Percentiles rank a stretch among this genome's conserved stretches.
phyloP scores from a whole-genome alignment of 2,113 vertebrate species.

The Oenanthe oenanthe region DNA sequence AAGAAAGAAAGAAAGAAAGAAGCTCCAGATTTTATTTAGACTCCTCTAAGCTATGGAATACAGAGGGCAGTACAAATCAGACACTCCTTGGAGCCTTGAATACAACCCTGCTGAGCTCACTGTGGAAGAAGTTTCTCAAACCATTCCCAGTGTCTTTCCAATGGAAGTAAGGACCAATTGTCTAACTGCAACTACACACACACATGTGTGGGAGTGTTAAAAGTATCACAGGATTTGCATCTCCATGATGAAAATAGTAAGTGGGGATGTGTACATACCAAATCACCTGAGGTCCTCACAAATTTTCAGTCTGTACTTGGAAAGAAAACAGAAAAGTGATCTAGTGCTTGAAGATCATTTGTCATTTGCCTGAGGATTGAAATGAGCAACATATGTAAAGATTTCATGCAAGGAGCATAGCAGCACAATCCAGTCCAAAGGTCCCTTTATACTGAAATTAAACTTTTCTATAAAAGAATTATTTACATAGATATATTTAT shows the following conservation, averaged over 20 bases:
- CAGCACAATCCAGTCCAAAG: background rate
- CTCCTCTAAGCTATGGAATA: background rate
- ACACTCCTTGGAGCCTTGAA: rapidly evolving
- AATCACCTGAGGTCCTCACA: background rate
- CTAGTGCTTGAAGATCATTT: background rate
- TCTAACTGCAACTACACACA: background rate
- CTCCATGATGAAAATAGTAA: background rate
- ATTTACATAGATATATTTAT: no score
- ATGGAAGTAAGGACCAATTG: background rate
- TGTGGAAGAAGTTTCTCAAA: background rate
- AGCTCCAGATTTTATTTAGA: background rate
- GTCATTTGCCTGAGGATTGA: background rate
- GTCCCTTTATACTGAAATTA: background rate
- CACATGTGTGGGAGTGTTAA: background rate
- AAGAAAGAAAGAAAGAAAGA: no score
- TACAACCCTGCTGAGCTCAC: background rate
- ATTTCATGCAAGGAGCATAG: background rate
- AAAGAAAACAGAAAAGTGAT: background rate
- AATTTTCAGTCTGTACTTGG: background rate
- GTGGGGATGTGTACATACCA: background rate
- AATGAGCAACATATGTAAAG: background rate
- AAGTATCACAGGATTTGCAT: background rate
- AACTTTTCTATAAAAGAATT: background rate
- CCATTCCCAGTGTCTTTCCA: background rate
- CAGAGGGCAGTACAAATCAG: background rate